These are phyloP conservation scores for Pleuronectes platessa DNA, from an alignment of 2,113 vertebrate genomes.

Conservation along the genomic window DNA sequence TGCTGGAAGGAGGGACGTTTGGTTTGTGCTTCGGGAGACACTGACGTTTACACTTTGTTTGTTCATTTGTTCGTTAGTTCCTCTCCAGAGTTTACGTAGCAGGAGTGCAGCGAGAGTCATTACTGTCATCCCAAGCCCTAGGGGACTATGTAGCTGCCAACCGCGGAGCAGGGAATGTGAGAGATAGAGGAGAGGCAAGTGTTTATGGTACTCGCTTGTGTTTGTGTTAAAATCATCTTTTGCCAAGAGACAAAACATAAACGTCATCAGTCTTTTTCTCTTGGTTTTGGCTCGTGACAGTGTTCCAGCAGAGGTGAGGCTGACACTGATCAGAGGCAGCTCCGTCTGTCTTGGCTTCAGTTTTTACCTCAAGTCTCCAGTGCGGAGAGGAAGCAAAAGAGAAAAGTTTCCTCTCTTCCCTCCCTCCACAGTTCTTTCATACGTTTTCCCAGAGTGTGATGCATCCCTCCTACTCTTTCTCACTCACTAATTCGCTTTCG, in stretches of 20 bases:
- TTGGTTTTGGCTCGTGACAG: slow-evolving; percentile 57
- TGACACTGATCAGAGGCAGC: slow-evolving; percentile 63
- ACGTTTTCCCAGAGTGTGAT: slow-evolving; percentile 20
- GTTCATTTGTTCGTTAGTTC: slow-evolving; percentile 58
- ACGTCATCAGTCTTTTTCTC: slow-evolving; percentile 68
- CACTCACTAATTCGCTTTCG: slow-evolving; percentile 16
- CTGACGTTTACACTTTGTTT: slow-evolving; percentile 22
- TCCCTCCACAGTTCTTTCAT: slow-evolving; percentile 5
- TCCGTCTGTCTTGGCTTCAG: slow-evolving; percentile 35
- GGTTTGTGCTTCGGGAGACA: slow-evolving; percentile 60
- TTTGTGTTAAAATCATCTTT: slow-evolving; percentile 74
- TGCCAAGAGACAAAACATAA: slow-evolving; percentile 79
- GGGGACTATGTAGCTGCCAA: slow-evolving; percentile 62
- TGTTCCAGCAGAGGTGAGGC: slow-evolving; percentile 54
- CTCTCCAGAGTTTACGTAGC: slow-evolving; percentile 61
- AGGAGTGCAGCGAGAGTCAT: slow-evolving; percentile 47
- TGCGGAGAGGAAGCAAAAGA: slow-evolving; percentile 23
- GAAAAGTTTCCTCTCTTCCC: slow-evolving; percentile 9
- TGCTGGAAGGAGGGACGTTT: slow-evolving; percentile 32
- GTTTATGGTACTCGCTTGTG: slow-evolving; percentile 71
- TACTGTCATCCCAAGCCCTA: slow-evolving; percentile 37
- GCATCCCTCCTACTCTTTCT: slow-evolving; percentile 20
- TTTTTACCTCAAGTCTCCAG: slow-evolving; percentile 13
- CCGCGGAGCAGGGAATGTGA: slow-evolving; percentile 38
- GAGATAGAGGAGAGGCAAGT: slow-evolving; percentile 37